Conservation (phyloP, 2,113 vertebrate genomes). For the Hippoglossus stenolepis region DNA sequence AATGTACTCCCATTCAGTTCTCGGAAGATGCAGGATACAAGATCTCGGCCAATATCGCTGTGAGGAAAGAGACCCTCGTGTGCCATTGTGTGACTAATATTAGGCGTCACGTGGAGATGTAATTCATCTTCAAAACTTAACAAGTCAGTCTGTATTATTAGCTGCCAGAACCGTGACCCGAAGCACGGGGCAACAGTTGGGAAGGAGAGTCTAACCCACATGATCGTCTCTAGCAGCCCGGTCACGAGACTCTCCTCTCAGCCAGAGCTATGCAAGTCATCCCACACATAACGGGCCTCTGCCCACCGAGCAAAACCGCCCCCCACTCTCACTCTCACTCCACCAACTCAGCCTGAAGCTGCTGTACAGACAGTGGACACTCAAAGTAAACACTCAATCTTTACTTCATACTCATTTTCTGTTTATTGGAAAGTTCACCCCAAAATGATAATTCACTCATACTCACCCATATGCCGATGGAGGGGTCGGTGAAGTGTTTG, state of each 20-base stretch:
- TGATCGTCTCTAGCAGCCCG: no score
- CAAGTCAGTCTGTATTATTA: constrained; percentile 37
- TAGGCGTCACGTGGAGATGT: constrained; percentile 36
- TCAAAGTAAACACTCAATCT: no score
- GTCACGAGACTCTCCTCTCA: constrained; percentile 61
- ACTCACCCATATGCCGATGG: no score
- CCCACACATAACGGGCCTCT: constrained; percentile 78
- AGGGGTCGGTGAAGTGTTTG: no score
- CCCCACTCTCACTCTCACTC: constrained; percentile 45
- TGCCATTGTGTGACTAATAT: constrained; percentile 33
- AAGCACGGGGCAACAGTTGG: constrained; percentile 3
- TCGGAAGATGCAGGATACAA: constrained; percentile 18
- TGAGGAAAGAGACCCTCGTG: constrained; percentile 15
- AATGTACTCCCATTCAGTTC: constrained; percentile 47
- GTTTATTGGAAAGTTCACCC: no score
- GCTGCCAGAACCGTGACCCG: constrained; percentile 64
- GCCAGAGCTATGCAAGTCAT: constrained; percentile 68
- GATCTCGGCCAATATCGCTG: constrained; percentile 15
- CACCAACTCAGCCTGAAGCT: constrained; percentile 55
- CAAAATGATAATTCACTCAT: no score
- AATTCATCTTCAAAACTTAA: constrained; percentile 36
- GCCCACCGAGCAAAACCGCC: constrained; percentile 31
- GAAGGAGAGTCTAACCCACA: constrained; percentile 35
- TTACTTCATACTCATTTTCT: no score
- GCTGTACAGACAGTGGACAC: neutral